A percentile compares a stretch with the other conserved stretches of the same genome.
Evolutionary conservation across 2,797 vertebrate genomes (phyloP).

Genomic region (Pipistrellus nathusii): DNA sequence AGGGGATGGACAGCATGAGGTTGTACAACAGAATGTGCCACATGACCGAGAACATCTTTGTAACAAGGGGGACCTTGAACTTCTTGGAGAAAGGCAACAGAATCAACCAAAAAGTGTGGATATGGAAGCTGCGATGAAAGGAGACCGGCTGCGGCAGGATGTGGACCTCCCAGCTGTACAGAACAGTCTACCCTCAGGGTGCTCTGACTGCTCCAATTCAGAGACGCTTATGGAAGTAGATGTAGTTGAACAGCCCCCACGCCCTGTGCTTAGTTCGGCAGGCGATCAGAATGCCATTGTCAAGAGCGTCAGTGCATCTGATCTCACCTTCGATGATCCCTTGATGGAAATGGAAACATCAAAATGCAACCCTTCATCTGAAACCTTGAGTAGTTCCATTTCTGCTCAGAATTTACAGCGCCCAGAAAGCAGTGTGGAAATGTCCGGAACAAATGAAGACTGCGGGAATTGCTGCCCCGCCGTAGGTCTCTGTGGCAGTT

Average conservation of each 20-base stretch:
- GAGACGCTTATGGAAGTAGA: conserved; percentile 85
- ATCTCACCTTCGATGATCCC: background rate
- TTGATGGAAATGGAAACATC: conserved; percentile 80
- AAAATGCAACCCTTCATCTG: conserved; percentile 36
- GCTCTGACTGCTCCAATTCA: background rate
- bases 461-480: conserved; percentile 49
- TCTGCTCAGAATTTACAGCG: background rate
- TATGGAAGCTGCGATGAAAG: background rate
- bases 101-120: background rate
- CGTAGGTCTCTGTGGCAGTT: conserved; percentile 38
- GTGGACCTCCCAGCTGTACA: background rate
- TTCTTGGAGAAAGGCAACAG: conserved; percentile 50
- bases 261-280: background rate
- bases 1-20: conserved; percentile 33
- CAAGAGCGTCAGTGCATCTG: rapidly evolving
- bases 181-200: background rate
- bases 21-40: conserved; percentile 16
- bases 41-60: background rate
- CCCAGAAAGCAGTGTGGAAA: conserved; percentile 62
- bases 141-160: background rate
- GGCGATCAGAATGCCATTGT: background rate
- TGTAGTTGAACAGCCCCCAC: conserved; percentile 55
- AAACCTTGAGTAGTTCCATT: background rate
- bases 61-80: background rate
- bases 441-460: conserved; percentile 34